Conservation (phyloP, 2,113 vertebrate species). For the Mesembrinibis cayennensis region DNA sequence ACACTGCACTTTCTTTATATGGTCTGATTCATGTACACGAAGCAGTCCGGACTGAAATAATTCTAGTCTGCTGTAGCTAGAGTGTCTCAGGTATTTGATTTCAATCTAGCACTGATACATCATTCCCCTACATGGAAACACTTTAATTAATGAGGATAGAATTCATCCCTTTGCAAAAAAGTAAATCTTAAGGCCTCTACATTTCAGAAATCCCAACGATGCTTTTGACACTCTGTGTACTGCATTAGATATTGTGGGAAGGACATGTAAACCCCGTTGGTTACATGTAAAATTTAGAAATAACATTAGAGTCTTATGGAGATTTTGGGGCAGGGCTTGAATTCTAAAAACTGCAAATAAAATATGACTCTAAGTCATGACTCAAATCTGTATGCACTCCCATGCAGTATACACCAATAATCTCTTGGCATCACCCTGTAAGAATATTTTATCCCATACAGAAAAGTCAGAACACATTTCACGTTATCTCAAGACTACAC, state of each 20-base stretch:
- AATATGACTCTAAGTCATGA: not conserved
- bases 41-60: not conserved
- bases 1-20: not conserved
- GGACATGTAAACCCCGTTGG: not conserved
- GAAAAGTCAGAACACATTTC: not conserved
- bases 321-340: not conserved
- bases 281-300: not conserved
- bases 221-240: not conserved
- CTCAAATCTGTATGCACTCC: not conserved
- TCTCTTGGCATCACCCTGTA: not conserved
- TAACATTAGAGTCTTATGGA: not conserved
- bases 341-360: not conserved
- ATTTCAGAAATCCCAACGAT: not conserved
- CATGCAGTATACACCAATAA: not conserved
- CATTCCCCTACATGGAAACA: not conserved
- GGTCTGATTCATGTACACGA: not conserved
- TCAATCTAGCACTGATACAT: not conserved
- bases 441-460: not conserved
- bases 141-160: not conserved
- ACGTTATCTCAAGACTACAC: not conserved
- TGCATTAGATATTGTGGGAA: not conserved
- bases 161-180: not conserved
- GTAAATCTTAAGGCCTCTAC: not conserved
- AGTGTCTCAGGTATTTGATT: not conserved
- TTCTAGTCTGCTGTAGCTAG: not conserved